Evolutionary conservation across 2,113 vertebrate species (phyloP).

Genomic region (Calyptomena viridis): DNA sequence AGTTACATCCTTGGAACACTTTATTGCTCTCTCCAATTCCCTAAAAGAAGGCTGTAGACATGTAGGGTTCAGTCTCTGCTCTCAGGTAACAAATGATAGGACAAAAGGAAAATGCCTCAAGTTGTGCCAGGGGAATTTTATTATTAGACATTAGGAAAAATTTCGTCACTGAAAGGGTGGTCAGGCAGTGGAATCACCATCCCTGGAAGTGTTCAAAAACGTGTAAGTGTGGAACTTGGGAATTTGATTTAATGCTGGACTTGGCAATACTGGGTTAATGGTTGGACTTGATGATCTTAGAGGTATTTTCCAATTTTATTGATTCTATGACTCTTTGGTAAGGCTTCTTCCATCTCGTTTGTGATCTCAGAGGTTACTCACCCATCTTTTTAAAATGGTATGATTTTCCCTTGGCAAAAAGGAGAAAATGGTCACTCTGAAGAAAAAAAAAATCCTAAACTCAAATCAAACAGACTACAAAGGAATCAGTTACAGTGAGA

Average conservation of each 20-base stretch:
- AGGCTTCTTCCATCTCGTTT: background rate
- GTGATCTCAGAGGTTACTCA: background rate
- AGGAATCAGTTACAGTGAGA: background rate
- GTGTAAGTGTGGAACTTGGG: background rate
- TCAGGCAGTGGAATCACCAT: background rate
- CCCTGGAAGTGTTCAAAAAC: background rate
- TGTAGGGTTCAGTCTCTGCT: background rate
- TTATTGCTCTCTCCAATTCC: background rate
- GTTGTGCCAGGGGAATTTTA: background rate
- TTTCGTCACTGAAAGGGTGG: background rate
- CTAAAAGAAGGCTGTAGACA: background rate
- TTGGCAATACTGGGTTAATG: background rate
- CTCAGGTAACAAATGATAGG: background rate
- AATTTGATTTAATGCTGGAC: background rate
- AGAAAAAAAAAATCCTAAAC: background rate
- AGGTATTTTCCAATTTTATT: background rate
- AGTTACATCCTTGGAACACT: background rate
- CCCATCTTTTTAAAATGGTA: fast-evolving
- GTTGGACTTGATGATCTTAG: fast-evolving
- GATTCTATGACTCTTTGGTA: background rate
- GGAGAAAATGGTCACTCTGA: background rate
- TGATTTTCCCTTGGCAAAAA: background rate
- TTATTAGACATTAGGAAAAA: background rate
- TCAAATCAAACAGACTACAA: background rate
- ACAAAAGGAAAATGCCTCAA: background rate